Conservation (phyloP, 2,888 invertebrate species). For the Campopleginae sp. region DNA sequence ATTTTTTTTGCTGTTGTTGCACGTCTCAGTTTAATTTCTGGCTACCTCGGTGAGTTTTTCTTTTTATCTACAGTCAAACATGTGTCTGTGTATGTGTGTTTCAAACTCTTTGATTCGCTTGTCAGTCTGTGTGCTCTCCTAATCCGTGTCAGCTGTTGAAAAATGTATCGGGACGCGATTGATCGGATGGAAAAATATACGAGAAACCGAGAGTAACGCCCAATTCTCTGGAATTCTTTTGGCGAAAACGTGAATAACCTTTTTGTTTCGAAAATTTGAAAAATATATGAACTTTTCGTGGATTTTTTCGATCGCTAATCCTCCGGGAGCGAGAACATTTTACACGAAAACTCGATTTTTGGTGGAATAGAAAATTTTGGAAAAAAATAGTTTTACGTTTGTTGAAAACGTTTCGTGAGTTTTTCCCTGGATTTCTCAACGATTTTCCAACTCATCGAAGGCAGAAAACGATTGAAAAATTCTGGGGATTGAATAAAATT, state of each 20-base stretch:
- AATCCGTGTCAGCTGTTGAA: constrained; percentile 73
- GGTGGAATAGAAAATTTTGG: too few relatives aligned
- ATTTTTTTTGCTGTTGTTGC: constrained; percentile 3
- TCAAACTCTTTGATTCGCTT: constrained; percentile 80
- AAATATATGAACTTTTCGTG: not conserved
- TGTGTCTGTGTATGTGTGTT: not conserved
- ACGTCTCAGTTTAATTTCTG: not conserved
- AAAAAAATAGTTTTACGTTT: too few relatives aligned
- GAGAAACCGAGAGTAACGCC: not conserved
- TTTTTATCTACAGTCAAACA: not conserved
- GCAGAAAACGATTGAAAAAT: not conserved
- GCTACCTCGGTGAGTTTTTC: not conserved
- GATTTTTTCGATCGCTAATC: not conserved
- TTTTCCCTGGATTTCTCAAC: too few relatives aligned
- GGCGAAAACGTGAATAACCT: not conserved
- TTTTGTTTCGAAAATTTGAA: not conserved
- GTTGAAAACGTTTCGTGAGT: too few relatives aligned
- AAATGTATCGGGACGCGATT: constrained; percentile 56
- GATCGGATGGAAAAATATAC: constrained; percentile 7
- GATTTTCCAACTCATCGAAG: too few relatives aligned
- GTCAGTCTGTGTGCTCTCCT: constrained; percentile 83
- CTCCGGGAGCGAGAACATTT: not conserved
- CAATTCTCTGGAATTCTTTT: not conserved
- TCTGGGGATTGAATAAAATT: not conserved
- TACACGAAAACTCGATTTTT: not conserved